Conservation (phyloP, 2,888 invertebrate genomes). For the Pseudococcus viburni region DNA sequence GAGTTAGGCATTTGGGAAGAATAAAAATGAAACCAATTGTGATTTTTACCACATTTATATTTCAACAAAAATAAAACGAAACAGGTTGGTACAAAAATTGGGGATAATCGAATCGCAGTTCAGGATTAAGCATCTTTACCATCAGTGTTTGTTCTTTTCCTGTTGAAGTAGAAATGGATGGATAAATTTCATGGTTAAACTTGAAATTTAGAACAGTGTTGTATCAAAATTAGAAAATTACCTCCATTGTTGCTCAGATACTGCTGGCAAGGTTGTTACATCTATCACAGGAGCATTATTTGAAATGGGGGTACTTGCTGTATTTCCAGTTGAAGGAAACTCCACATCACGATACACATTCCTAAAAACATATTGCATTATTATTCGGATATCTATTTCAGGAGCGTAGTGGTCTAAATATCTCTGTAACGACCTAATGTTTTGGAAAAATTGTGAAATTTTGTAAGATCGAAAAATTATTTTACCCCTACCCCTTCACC, state of each 20-base stretch:
- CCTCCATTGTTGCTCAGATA: constrained; percentile 25
- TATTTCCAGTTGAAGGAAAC: background rate
- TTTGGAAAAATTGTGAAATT: no score
- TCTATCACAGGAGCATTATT: background rate
- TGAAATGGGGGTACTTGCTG: background rate
- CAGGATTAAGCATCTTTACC: background rate
- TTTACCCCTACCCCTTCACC: no score
- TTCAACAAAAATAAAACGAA: background rate
- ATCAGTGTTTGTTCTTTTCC: constrained; percentile 6
- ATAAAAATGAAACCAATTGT: background rate
- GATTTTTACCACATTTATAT: background rate
- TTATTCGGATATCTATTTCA: background rate
- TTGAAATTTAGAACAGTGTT: background rate
- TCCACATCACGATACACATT: constrained; percentile 35
- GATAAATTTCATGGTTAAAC: background rate
- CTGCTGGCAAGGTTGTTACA: background rate
- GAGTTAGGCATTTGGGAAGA: background rate
- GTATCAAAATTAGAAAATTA: background rate
- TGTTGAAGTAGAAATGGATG: background rate
- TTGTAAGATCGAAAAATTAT: no score
- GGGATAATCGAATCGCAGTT: background rate
- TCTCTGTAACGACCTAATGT: no score
- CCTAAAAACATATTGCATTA: background rate
- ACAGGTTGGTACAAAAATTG: background rate
- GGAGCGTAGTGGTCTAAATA: no score